Evolutionary conservation across 1,140 invertebrate species (phyloP), one percentile per base, ranked within the genome.

Genomic region (Ptiloglossa arizonensis): DNA sequence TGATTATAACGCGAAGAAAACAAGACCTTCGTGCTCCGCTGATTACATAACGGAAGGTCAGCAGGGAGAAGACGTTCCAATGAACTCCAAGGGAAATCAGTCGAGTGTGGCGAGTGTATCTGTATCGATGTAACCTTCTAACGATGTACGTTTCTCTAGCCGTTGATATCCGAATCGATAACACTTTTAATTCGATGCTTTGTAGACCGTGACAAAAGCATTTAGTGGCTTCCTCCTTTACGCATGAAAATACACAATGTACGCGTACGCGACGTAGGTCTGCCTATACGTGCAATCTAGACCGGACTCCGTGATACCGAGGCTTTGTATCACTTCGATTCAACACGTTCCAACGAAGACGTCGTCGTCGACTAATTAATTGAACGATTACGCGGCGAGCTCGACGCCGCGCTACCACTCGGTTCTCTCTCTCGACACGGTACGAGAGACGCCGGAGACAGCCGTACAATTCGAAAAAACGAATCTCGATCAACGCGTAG

Each of bases 41-140:
- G 22, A 41, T 62, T 62, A 24, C 6, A 1, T 29, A 27, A 64
- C 17, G 22, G n/a, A 41, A 22, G 4, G 50, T 64, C 24, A 27
- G 5, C 48, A 11, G 24, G 5, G 15, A n/a, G 19, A n/a, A 38
- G 59, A 41, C 57, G 44, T 57, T 46, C 9, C 63, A 32, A 22
- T 32, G 38, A 68, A 46, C 50, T 57, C 56, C 52, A 19, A 46
- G 38, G 41, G 41, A 67, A 75, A 75, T 67, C 38, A 52, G 57
- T 75, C 54, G 44, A 41, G n/a, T 8, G 62, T 5, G n/a, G n/a
- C n/a, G n/a, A n/a, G 44, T 29, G 5, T 2, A 63, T 19, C n/a
- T 17, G 22, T 32, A 54, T 27, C 4, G 15, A 54, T 11, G 3
- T n/a, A 38, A 29, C 24, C 8, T 46, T 54, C 38, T 13, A 29